Evolutionary conservation across 1,140 invertebrate genomes (phyloP).

Genomic region (Macrocentrus cingulum): DNA sequence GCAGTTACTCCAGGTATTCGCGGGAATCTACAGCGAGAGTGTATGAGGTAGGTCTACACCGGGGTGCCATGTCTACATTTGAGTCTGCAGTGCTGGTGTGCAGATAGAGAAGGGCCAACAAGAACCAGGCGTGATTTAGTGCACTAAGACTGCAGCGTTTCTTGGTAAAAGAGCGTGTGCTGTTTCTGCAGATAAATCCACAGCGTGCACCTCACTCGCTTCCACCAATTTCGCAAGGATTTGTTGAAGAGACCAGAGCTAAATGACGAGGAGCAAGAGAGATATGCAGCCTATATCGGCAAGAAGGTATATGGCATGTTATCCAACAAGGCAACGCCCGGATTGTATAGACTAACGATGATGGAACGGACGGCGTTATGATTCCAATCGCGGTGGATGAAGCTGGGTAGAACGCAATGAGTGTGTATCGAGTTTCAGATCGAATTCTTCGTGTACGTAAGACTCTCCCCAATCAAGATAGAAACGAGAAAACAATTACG

Average conservation of each 20-base stretch:
- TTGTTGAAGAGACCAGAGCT: neutral
- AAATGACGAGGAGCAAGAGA: neutral
- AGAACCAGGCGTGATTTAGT: conserved; percentile 42
- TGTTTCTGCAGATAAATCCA: conserved; percentile 33
- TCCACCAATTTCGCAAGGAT: neutral
- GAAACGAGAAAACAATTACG: conserved; percentile 10
- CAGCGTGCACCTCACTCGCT: conserved; percentile 19
- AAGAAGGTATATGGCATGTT: neutral
- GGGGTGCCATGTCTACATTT: conserved; percentile 8
- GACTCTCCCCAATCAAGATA: conserved; percentile 1
- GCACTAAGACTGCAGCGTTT: conserved; percentile 34
- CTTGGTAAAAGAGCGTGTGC: conserved; percentile 25
- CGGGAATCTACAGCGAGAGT: neutral
- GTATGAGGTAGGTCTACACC: neutral
- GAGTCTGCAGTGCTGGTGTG: conserved; percentile 13
- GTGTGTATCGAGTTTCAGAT: conserved; percentile 9
- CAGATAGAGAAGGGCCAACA: conserved; percentile 33
- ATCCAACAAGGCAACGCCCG: neutral
- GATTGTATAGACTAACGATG: neutral
- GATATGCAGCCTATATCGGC: neutral
- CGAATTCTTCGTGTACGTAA: neutral
- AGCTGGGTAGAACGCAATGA: neutral
- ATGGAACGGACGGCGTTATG: neutral
- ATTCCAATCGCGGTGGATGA: conserved; percentile 5
- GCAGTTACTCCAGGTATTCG: no score